Percentiles rank a stretch among this genome's conserved stretches.
Conservation (phyloP, 2,888 invertebrate species). For the Metellina segmentata region DNA sequence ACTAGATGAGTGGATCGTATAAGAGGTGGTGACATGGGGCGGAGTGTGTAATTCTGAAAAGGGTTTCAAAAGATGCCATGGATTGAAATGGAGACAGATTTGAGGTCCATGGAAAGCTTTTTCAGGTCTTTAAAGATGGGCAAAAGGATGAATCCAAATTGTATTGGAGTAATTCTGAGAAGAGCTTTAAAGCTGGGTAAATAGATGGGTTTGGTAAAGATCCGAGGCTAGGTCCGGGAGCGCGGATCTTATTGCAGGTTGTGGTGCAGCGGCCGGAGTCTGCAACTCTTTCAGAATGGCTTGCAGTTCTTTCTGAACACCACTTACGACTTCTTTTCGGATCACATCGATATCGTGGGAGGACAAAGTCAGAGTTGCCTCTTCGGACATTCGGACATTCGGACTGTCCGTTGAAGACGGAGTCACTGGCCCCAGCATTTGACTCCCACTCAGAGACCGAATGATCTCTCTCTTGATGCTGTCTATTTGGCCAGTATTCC, state of each 20-base stretch:
- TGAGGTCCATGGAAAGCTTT: background rate
- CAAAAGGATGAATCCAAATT: background rate
- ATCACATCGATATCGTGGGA: constrained; percentile 68
- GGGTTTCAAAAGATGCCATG: background rate
- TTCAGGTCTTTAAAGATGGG: background rate
- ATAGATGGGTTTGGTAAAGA: constrained; percentile 81
- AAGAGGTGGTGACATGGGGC: background rate
- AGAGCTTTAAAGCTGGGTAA: constrained; percentile 80
- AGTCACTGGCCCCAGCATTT: constrained; percentile 60
- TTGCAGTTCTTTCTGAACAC: constrained; percentile 67
- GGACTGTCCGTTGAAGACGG: constrained; percentile 46
- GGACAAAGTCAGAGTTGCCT: constrained; percentile 37
- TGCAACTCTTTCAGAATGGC: constrained; percentile 59
- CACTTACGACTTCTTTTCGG: constrained; percentile 64
- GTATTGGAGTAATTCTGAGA: background rate
- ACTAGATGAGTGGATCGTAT: background rate
- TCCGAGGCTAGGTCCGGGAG: constrained; percentile 79
- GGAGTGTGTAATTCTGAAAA: background rate
- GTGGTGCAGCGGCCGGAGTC: constrained; percentile 36
- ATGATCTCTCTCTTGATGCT: constrained; percentile 82
- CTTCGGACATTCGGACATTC: background rate
- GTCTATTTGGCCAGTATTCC: constrained; percentile 82
- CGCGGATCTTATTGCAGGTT: constrained; percentile 49
- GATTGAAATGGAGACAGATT: background rate
- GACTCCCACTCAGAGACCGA: constrained; percentile 79